A percentile compares a stretch with the other conserved stretches of the same genome.
phyloP scores from a whole-genome alignment of 37 sponge, comb jelly and placozoan species.

The Halisarca cf. caerulea region DNA sequence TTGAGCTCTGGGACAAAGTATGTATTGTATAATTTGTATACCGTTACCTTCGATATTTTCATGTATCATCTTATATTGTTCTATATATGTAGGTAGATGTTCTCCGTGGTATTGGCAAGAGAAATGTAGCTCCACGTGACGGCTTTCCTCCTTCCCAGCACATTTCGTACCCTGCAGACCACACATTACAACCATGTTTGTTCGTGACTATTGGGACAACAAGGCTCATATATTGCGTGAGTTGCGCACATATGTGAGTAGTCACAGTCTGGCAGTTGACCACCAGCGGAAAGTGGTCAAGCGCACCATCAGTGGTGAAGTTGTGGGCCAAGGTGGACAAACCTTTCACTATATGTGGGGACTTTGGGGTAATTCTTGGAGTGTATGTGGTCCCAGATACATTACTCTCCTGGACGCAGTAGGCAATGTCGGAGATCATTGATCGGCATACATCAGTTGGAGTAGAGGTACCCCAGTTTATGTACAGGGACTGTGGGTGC shows the following conservation, averaged over 20 bases:
- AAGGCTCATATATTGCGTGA: constrained; percentile 20
- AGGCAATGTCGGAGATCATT: constrained; percentile 45
- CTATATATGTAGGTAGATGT: constrained; percentile 6
- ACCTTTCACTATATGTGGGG: constrained; percentile 48
- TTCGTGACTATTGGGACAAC: constrained; percentile 10
- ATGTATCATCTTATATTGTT: background rate
- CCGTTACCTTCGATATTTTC: background rate
- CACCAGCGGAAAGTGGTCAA: constrained; percentile 49
- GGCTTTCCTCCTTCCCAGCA: constrained; percentile 41
- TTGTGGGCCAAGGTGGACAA: constrained; percentile 51
- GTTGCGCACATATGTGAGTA: background rate
- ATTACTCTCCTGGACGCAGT: constrained; percentile 41
- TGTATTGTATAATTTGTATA: background rate
- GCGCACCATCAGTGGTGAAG: constrained; percentile 36
- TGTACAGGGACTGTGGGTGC: constrained; percentile 49
- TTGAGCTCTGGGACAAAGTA: constrained; percentile 61
- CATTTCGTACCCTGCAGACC: constrained; percentile 3
- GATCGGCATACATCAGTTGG: constrained; percentile 27
- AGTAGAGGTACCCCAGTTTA: constrained; percentile 22
- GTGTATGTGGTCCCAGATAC: constrained; percentile 44
- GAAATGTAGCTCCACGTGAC: background rate
- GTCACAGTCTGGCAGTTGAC: constrained; percentile 44
- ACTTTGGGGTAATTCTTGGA: constrained; percentile 41
- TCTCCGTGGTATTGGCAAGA: constrained; percentile 8
- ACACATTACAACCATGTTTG: constrained; percentile 11